Conservation (phyloP, 1,140 invertebrate genomes). For the Coenobita brevimanus region DNA sequence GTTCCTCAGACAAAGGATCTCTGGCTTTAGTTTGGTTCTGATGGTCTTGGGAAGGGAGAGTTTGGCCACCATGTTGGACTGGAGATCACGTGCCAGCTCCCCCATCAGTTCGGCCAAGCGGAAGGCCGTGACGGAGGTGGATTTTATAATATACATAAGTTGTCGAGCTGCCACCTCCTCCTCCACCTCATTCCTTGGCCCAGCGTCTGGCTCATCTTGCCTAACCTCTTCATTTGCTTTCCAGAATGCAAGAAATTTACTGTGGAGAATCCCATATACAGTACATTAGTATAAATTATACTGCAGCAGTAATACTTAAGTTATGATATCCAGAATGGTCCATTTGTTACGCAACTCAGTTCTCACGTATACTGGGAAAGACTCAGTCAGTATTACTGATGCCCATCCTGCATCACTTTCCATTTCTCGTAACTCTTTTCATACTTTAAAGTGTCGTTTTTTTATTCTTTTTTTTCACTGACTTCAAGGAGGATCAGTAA, state of each 20-base stretch:
- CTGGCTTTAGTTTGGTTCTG: slow-evolving; percentile 38
- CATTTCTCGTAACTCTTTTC: too few species aligned
- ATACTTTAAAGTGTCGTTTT: too few species aligned
- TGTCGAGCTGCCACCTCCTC: slow-evolving; percentile 15
- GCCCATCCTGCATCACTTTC: too few species aligned
- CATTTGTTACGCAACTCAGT: too few species aligned
- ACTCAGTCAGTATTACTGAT: too few species aligned
- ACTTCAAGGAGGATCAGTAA: too few species aligned
- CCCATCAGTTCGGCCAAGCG: slow-evolving; percentile 33
- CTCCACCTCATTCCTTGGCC: background rate
- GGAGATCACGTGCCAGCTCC: slow-evolving; percentile 44
- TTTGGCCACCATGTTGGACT: slow-evolving; percentile 36
- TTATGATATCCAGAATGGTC: too few species aligned
- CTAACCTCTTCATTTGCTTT: background rate
- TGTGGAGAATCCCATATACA: too few species aligned
- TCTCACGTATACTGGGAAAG: too few species aligned
- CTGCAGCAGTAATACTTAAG: too few species aligned
- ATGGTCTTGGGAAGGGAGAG: slow-evolving; percentile 24
- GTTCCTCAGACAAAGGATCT: slow-evolving; percentile 38
- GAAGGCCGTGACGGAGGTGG: slow-evolving; percentile 28
- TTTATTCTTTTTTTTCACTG: too few species aligned
- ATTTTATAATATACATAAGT: slow-evolving; percentile 38
- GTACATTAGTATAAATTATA: too few species aligned
- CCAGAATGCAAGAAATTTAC: slow-evolving; percentile 25
- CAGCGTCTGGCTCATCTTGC: background rate